phyloP scores from a whole-genome alignment of 2,113 vertebrate genomes.

The Hydrochoerus hydrochaeris region DNA sequence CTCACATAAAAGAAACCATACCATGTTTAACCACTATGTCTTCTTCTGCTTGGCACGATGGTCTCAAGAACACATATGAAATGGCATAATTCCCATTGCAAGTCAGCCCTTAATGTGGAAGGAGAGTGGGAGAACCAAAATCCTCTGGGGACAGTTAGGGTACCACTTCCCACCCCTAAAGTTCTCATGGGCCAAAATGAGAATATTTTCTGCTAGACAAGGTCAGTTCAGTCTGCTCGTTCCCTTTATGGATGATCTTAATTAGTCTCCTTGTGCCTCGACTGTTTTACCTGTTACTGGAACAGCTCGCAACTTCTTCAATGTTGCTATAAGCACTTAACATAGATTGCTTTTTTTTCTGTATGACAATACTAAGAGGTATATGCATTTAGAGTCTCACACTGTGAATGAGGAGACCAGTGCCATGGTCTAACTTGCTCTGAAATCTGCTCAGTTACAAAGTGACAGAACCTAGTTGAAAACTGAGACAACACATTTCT shows the following conservation, averaged over 20 bases:
- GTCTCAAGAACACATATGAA: neutral
- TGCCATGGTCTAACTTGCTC: neutral
- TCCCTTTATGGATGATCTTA: neutral
- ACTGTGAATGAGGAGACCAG: neutral
- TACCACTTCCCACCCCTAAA: neutral
- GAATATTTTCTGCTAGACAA: neutral
- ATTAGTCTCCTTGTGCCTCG: neutral
- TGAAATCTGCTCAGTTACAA: neutral
- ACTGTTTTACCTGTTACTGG: neutral
- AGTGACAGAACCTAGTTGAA: neutral
- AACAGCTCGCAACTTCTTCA: neutral
- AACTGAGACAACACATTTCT: neutral
- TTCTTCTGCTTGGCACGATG: neutral
- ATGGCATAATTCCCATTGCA: neutral
- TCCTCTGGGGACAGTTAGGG: neutral
- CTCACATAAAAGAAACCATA: neutral
- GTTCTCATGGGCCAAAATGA: neutral
- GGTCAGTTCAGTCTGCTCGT: rapidly evolving
- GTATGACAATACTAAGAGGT: neutral
- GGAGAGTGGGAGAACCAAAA: neutral
- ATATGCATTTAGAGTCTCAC: no score
- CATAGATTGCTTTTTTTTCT: neutral
- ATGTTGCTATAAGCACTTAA: rapidly evolving
- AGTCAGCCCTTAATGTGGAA: neutral
- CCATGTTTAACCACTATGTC: neutral